phyloP scores from a whole-genome alignment of 2,888 invertebrate species.

The Megaustenia siamemsis region DNA sequence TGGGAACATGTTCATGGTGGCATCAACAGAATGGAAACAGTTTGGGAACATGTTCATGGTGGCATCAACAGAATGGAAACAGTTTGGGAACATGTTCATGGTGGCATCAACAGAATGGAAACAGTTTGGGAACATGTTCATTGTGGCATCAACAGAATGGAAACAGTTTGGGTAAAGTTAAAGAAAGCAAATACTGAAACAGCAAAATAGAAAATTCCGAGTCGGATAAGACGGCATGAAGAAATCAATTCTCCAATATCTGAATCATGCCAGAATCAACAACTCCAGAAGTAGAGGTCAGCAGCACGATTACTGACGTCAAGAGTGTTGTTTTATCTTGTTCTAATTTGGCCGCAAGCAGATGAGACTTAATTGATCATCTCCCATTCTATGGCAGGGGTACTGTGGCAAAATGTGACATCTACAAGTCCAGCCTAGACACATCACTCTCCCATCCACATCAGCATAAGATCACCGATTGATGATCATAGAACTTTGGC shows the following conservation, averaged over 20 bases:
- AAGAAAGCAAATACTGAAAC: neutral
- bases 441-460: neutral
- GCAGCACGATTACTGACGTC: neutral
- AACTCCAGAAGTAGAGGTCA: neutral
- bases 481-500: neutral
- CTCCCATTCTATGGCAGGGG: neutral
- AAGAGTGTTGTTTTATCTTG: neutral
- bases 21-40: too few relatives aligned
- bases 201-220: neutral
- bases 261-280: neutral
- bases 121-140: too few relatives aligned
- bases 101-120: too few relatives aligned
- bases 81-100: too few relatives aligned
- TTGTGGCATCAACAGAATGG: too few relatives aligned
- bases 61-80: too few relatives aligned
- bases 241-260: neutral
- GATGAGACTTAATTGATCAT: neutral
- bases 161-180: neutral
- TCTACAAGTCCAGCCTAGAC: neutral
- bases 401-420: neutral
- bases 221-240: neutral
- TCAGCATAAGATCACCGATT: neutral
- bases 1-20: too few relatives aligned
- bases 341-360: conserved; percentile 9
- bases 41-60: too few relatives aligned